Base-by-base conservation (phyloP, 2,113 vertebrate genomes). In the Megalops atlanticus region DNA sequence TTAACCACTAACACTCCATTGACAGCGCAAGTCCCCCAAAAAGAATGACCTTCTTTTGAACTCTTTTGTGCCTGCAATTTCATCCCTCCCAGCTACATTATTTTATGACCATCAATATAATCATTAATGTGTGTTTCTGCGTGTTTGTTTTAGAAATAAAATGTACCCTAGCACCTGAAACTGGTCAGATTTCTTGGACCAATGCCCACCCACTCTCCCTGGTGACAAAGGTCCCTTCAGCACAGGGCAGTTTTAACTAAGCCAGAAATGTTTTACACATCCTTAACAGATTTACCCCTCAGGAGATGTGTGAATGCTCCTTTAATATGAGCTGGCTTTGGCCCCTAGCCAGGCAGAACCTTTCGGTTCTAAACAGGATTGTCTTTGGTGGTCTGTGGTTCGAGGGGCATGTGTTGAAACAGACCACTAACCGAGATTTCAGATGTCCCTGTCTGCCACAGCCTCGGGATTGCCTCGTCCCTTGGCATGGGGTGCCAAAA, bases 61-160 rank as follows among this genome's bases (percentile, higher is more conserved):
- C 21, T 18, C 58, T 16, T 2, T 14, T 41, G 78, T 21, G 15
- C 11, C 18, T 31, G 24, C 15, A 64, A 21, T 78, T 73, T 52
- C 47, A 11, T 24, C 40, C 18, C 68, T 54, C 35, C 35, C 16
- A 78, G 45, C 39, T 54, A 64, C 52, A 38, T 70, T 27, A n/a
- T 77, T 78, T 78, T 78, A 73, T 78, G 43, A 54, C 58, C 64
- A 71, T 52, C 33, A n/a, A 35, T 70, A 16, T 69, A n/a, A 76
- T 76, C 64, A 54, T 41, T 35, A 70, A 36, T 45, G n/a, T 45
- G 41, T 15, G 45, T 64, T 76, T 18, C 45, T 47, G 38, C 15
- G 69, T 18, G 21, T 64, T 76, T 74, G 47, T 54, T 80, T 64
- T 41, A 39, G 74, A 74, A 81, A 43, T 69, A 81, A 71, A 52